phyloP scores from a whole-genome alignment of 2,113 vertebrate genomes.

The Helogale parvula region DNA sequence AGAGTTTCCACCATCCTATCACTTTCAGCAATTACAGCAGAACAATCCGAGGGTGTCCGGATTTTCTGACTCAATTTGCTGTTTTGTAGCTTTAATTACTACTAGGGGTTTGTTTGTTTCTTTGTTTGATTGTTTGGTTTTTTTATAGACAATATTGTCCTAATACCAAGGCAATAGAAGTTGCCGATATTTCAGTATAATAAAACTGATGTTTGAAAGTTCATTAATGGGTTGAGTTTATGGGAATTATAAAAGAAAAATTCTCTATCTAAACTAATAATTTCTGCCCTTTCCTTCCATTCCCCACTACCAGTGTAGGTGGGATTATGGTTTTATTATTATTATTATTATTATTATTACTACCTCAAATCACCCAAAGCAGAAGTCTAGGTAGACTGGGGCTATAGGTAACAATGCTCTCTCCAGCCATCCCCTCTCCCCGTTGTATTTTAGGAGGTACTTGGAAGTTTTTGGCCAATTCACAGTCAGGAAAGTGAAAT shows the following conservation, averaged over 20 bases:
- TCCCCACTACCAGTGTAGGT: not conserved
- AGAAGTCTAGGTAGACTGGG: not conserved
- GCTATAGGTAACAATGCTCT: accelerated
- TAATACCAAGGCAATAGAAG: not conserved
- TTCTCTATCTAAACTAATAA: not conserved
- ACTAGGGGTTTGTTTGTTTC: not conserved
- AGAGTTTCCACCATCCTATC: not conserved
- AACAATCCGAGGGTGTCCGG: not conserved
- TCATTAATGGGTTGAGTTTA: not conserved
- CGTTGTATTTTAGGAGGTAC: not conserved
- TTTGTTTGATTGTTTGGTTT: not conserved
- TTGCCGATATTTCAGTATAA: not conserved
- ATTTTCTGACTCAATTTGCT: not conserved
- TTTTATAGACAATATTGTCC: not conserved
- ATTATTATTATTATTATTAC: not conserved
- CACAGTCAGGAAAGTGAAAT: not conserved
- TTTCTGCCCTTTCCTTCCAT: not conserved
- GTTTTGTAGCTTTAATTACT: not conserved
- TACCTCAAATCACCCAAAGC: not conserved
- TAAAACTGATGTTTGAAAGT: not conserved
- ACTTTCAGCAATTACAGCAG: not conserved
- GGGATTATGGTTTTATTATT: not conserved
- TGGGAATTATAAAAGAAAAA: not conserved
- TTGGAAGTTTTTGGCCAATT: not conserved
- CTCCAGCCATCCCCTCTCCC: not conserved